A percentile compares a stretch with the other conserved stretches of the same genome.
Evolutionary conservation across 2,888 invertebrate species (phyloP).

Genomic region (Tipula lateralis): DNA sequence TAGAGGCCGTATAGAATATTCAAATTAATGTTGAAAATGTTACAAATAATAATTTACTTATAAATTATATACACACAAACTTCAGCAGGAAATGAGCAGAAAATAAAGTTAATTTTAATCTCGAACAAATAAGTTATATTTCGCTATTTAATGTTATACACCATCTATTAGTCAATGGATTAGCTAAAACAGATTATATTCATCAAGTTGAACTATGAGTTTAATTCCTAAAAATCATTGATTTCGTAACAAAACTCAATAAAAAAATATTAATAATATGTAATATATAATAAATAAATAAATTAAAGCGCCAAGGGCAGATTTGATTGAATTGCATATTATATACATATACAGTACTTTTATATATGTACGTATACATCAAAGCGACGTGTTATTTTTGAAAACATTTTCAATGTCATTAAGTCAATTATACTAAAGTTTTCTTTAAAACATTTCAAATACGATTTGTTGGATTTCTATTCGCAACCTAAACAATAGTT

Average conservation of each 20-base stretch:
- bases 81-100: no score
- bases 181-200: no score
- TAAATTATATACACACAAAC: no score
- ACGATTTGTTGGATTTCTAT: constrained; percentile 5
- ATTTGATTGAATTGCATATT: neutral
- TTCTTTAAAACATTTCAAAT: neutral
- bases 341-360: neutral
- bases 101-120: no score
- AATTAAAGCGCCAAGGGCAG: neutral
- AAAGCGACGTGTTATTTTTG: neutral
- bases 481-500: neutral
- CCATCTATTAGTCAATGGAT: no score
- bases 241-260: neutral
- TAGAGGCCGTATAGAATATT: no score
- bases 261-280: neutral
- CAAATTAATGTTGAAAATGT: no score
- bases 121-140: no score
- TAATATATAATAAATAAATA: neutral
- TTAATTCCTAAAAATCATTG: neutral
- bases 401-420: constrained; percentile 1
- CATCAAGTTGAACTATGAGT: no score
- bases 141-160: no score
- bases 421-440: neutral
- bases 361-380: neutral
- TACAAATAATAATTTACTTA: no score